Evolutionary conservation across 2,888 invertebrate species (phyloP), one percentile per base, ranked within the genome.

Genomic region (Hemithea aestivaria): DNA sequence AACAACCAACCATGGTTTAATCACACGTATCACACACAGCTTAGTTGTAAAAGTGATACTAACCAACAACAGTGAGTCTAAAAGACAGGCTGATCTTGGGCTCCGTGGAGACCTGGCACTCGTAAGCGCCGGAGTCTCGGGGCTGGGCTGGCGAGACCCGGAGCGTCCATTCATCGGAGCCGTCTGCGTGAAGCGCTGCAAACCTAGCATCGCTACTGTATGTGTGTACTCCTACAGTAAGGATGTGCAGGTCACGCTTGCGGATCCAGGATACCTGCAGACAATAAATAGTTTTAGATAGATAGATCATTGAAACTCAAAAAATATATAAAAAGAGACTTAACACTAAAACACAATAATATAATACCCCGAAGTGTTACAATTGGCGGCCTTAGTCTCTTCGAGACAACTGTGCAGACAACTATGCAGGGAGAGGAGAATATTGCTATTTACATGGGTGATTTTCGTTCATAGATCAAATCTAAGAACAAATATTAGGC

Each of bases 61-160:
- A 66, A 94, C 94, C 93, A 48, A 94, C 92, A 60, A 94, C 93
- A 61, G 90, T 93, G 45, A 94, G 89, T 54, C 90, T 89, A 72
- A 92, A 93, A 11, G 92, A 79, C 33, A 82, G 56, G 72, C 95
- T 95, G 81, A 95, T 94, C 87, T 96, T 96, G 40, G 96, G 96
- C 71, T 96, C 96, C 10, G 95, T 96, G 60, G 95, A 95, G 51
- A 96, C 94, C 88, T 96, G 96, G 73, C 96, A 96, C 87, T 96
- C 96, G 79, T 96, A 96, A 49, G 93, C 91, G 44, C 96, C 96
- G 37, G 94, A 94, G 79, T 96, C 96, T 44, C 94, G 88, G 1
- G 93, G 89, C 67, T 91, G 90, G 34, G 90, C 81, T 0, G 80
- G 91, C 57, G 92, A 67, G 1, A 75, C 81, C 10, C 77, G 58